Evolutionary conservation across 2,113 vertebrate genomes (phyloP).

Genomic region (Ivindomyrus marchei): DNA sequence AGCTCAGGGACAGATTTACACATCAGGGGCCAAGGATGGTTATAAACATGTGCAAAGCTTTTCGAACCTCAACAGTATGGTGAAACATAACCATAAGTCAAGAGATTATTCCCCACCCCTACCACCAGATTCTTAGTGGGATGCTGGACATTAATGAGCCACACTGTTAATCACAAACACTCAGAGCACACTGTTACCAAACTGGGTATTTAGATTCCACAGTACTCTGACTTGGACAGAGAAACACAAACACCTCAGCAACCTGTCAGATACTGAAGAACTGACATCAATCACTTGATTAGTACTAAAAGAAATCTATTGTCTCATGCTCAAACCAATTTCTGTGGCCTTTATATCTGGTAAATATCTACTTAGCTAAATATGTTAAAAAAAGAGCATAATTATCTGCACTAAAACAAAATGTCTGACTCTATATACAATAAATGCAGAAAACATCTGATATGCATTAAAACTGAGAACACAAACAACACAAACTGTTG

Average conservation of each 20-base stretch:
- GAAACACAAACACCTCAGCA: background rate
- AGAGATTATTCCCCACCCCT: background rate
- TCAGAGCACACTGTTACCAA: background rate
- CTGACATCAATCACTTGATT: background rate
- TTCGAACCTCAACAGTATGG: background rate
- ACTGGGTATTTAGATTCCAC: background rate
- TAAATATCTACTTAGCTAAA: background rate
- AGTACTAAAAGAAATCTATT: background rate
- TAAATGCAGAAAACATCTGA: background rate
- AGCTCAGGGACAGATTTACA: slow-evolving; percentile 14
- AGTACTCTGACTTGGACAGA: background rate
- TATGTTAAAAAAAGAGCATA: background rate
- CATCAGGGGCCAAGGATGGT: background rate
- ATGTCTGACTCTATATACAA: background rate
- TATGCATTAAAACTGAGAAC: background rate
- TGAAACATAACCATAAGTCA: slow-evolving; percentile 7
- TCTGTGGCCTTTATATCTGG: background rate
- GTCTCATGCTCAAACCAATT: background rate
- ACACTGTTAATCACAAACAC: slow-evolving; percentile 10
- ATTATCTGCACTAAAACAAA: background rate
- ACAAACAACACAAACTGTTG: background rate
- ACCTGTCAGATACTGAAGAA: background rate
- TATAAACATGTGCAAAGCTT: background rate
- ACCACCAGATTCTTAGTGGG: background rate
- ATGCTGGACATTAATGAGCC: background rate